A percentile compares a stretch with the other conserved stretches of the same genome.
Conservation (phyloP, 2,888 invertebrate genomes). For the Phyto melanocephala region DNA sequence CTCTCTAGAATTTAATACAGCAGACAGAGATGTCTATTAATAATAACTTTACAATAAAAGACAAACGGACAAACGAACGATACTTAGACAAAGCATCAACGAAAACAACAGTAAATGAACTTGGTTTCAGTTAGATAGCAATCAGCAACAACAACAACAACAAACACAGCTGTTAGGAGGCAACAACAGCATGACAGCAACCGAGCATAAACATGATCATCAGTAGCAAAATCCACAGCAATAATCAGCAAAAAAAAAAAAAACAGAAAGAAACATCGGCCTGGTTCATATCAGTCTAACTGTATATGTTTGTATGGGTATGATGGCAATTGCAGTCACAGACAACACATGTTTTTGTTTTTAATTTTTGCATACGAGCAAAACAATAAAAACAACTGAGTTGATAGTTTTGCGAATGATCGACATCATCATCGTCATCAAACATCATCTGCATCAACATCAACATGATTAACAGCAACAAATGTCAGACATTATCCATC, state of each 20-base stretch:
- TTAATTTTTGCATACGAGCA: slow-evolving; percentile 55
- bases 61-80: slow-evolving; percentile 10
- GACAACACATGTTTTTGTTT: slow-evolving; percentile 56
- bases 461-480: slow-evolving; percentile 58
- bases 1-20: slow-evolving; percentile 8
- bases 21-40: slow-evolving; percentile 56
- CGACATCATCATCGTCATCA: slow-evolving; percentile 61
- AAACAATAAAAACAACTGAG: slow-evolving; percentile 50
- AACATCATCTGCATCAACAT: slow-evolving; percentile 52
- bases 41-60: slow-evolving; percentile 46
- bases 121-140: slow-evolving; percentile 53
- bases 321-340: slow-evolving; percentile 7
- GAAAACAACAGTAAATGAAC: slow-evolving; percentile 48
- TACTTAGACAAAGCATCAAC: neutral
- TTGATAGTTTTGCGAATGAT: slow-evolving; percentile 61
- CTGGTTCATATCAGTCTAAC: neutral
- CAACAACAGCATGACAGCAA: slow-evolving; percentile 51
- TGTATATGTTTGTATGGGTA: neutral
- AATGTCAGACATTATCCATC: slow-evolving; percentile 63
- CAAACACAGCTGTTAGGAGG: slow-evolving; percentile 34
- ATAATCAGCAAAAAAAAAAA: slow-evolving; percentile 23
- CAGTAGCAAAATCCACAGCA: slow-evolving; percentile 48
- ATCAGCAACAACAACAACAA: slow-evolving; percentile 52
- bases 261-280: slow-evolving; percentile 18
- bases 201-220: slow-evolving; percentile 53